Evolutionary conservation across 2,113 vertebrate species (phyloP).

Genomic region (Apteryx mantelli): DNA sequence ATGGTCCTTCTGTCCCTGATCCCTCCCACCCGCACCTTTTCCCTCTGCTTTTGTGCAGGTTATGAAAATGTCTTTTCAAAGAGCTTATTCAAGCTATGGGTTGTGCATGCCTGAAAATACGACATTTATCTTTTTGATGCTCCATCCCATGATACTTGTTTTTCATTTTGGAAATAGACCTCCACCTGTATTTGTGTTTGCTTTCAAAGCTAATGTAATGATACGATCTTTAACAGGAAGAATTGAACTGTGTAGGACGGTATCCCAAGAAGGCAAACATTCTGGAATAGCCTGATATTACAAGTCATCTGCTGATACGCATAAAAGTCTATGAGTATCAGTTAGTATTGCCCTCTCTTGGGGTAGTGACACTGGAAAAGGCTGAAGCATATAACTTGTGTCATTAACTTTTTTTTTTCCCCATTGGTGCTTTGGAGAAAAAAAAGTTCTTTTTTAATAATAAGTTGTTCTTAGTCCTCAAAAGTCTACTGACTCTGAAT

Average conservation of each 20-base stretch:
- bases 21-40: background rate
- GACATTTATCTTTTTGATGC: background rate
- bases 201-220: background rate
- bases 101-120: fast-evolving
- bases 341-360: background rate
- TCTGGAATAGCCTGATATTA: background rate
- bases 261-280: background rate
- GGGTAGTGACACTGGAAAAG: background rate
- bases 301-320: background rate
- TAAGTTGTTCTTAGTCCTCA: background rate
- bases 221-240: background rate
- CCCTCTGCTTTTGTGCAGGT: background rate
- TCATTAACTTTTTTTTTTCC: background rate
- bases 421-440: background rate
- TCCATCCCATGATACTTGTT: fast-evolving
- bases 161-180: background rate
- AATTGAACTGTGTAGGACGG: fast-evolving
- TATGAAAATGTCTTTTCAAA: background rate
- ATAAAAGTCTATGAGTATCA: background rate
- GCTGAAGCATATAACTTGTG: background rate
- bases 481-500: conserved; percentile 1
- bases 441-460: background rate
- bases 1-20: background rate
- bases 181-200: background rate
- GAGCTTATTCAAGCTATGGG: background rate